Evolutionary conservation across 2,888 invertebrate genomes (phyloP).

Genomic region (Eulithis prunata): DNA sequence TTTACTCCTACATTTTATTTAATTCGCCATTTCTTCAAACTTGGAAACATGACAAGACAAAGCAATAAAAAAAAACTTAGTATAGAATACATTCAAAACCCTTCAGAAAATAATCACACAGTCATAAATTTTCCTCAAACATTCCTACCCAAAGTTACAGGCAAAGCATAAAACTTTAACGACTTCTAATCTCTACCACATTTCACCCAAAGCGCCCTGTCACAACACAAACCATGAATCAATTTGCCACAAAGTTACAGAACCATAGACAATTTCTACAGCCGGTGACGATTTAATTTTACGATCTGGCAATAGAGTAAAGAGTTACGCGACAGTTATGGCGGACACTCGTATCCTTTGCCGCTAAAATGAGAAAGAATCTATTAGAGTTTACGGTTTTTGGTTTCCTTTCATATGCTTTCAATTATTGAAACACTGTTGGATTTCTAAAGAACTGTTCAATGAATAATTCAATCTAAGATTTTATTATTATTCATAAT

Average conservation of each 20-base stretch:
- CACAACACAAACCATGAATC: conserved; percentile 69
- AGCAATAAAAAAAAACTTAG: neutral
- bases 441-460: too few species aligned
- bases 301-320: conserved; percentile 77
- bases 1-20: neutral
- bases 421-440: neutral
- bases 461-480: too few species aligned
- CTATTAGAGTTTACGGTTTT: conserved; percentile 46
- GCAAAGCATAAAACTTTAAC: conserved; percentile 55
- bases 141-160: conserved; percentile 28
- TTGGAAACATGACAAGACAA: neutral
- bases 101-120: conserved; percentile 25
- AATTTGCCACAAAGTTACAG: conserved; percentile 69
- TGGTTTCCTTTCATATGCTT: conserved; percentile 42
- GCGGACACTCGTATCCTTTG: conserved; percentile 75
- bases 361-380: conserved; percentile 62
- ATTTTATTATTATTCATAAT: too few species aligned
- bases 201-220: conserved; percentile 58
- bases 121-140: conserved; percentile 36
- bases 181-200: conserved; percentile 67
- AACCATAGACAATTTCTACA: conserved; percentile 67
- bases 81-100: conserved; percentile 2
- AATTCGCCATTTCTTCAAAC: neutral
- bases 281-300: conserved; percentile 83
- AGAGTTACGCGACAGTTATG: conserved; percentile 83